Conservation (phyloP, 1,140 invertebrate genomes). For the Galleria mellonella region DNA sequence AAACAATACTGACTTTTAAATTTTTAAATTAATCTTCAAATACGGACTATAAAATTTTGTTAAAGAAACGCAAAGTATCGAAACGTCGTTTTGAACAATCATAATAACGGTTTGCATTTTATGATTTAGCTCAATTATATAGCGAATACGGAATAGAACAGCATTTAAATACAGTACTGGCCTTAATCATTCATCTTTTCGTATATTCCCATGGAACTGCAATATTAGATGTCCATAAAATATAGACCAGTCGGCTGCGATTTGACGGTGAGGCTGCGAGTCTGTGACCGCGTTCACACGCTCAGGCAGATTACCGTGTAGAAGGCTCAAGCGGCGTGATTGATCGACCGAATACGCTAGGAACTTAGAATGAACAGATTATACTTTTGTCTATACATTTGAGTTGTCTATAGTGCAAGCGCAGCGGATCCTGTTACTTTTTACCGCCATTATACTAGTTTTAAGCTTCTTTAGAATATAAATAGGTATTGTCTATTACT, state of each 20-base stretch:
- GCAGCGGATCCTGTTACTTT: not conserved
- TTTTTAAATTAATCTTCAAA: too few relatives aligned
- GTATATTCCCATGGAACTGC: constrained; percentile 37
- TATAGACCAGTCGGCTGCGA: constrained; percentile 34
- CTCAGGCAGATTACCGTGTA: constrained; percentile 49
- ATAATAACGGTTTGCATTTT: too few relatives aligned
- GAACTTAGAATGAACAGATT: constrained; percentile 32
- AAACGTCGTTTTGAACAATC: too few relatives aligned
- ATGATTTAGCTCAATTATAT: too few relatives aligned
- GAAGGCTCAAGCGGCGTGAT: constrained; percentile 51
- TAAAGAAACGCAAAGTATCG: too few relatives aligned
- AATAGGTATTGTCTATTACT: too few relatives aligned
- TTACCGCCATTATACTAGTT: too few relatives aligned
- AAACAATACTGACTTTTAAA: too few relatives aligned
- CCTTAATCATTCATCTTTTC: constrained; percentile 27
- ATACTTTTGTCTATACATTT: constrained; percentile 35
- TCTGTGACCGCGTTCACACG: constrained; percentile 64
- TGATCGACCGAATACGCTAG: constrained; percentile 45
- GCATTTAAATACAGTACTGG: constrained; percentile 8
- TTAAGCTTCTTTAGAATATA: too few relatives aligned
- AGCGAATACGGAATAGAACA: not conserved
- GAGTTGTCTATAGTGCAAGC: constrained; percentile 16
- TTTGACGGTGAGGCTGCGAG: not conserved
- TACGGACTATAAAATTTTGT: too few relatives aligned
- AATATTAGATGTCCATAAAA: constrained; percentile 40